Evolutionary conservation across 2,113 vertebrate species (phyloP).

Genomic region (Triplophysa tibetana): DNA sequence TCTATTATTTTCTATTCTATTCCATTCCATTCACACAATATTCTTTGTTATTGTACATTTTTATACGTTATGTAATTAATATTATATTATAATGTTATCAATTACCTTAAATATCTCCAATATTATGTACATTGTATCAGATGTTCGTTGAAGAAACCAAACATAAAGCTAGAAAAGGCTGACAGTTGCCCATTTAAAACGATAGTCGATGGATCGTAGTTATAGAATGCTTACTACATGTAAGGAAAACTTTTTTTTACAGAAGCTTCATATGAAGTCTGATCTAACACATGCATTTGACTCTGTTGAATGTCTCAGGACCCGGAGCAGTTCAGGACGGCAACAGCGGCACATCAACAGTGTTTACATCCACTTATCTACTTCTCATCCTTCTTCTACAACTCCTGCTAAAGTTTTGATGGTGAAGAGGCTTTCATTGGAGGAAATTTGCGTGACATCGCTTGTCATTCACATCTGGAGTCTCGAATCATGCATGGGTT

Average conservation of each 20-base stretch:
- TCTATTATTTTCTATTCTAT: too few relatives aligned
- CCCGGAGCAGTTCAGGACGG: conserved; percentile 90
- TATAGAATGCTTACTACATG: not conserved
- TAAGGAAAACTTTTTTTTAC: not conserved
- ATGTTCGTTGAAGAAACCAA: too few relatives aligned
- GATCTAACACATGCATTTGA: not conserved
- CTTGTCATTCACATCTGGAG: conserved; percentile 54
- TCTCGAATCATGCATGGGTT: conserved; percentile 62
- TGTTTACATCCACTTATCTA: conserved; percentile 74
- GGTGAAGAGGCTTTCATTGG: conserved; percentile 49
- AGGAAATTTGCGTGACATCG: conserved; percentile 43
- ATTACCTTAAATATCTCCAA: too few relatives aligned
- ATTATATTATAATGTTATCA: too few relatives aligned
- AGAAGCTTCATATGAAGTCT: not conserved
- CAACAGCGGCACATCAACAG: conserved; percentile 76
- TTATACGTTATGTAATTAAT: not conserved
- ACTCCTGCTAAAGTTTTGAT: conserved; percentile 85
- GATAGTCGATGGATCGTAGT: not conserved
- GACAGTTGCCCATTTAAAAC: not conserved
- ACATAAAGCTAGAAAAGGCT: not conserved
- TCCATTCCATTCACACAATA: too few relatives aligned
- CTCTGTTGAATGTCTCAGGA: conserved; percentile 68
- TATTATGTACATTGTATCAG: too few relatives aligned
- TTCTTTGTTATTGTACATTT: too few relatives aligned
- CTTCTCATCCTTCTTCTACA: conserved; percentile 77